Conservation (phyloP, 2,113 vertebrate species). For the Semnornis frantzii region DNA sequence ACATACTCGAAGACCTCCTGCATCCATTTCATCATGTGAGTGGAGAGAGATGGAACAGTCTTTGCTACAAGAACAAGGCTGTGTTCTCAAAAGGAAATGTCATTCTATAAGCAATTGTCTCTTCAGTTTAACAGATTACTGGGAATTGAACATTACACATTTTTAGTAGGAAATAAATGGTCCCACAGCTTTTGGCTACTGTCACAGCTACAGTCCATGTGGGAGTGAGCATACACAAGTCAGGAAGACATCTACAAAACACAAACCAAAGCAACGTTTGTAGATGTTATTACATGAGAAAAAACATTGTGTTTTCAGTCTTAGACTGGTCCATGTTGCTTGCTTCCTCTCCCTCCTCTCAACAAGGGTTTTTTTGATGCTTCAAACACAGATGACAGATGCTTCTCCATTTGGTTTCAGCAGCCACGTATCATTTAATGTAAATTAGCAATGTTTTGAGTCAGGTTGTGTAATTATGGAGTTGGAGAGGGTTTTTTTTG, state of each 20-base stretch:
- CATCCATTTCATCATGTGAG: background rate
- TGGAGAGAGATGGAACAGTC: background rate
- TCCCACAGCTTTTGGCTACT: background rate
- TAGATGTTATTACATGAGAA: background rate
- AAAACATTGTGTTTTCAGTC: background rate
- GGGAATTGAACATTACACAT: background rate
- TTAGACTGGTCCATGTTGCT: background rate
- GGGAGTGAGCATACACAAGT: background rate
- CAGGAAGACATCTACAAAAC: background rate
- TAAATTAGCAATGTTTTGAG: background rate
- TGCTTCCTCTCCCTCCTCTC: background rate
- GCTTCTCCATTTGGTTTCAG: background rate
- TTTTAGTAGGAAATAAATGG: background rate
- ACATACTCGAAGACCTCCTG: background rate
- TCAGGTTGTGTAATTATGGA: background rate
- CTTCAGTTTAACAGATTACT: background rate
- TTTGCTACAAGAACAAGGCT: background rate
- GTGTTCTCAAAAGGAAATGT: background rate
- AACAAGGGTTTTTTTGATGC: background rate
- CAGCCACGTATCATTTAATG: background rate
- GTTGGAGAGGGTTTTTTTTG: background rate
- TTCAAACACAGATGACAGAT: background rate
- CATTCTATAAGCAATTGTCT: background rate
- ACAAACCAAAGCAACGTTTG: background rate
- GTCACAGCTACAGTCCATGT: background rate